phyloP scores from a whole-genome alignment of 2,888 invertebrate genomes.

The Synanthedon myopaeformis region DNA sequence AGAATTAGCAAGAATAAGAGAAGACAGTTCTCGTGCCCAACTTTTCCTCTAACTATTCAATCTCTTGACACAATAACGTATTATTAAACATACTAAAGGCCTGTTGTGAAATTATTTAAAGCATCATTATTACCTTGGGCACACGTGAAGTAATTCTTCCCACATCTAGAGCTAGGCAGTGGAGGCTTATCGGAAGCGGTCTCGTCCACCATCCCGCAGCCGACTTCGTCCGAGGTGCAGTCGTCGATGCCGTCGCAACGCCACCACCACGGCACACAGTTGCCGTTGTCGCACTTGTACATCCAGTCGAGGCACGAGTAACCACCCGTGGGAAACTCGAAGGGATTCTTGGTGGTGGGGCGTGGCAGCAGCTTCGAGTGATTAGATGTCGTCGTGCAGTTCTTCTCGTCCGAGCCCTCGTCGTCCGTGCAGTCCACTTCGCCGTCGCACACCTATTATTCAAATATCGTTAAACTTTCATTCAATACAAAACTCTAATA shows the following conservation, averaged over 20 bases:
- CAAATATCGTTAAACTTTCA: too few species aligned
- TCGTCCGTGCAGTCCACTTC: conserved; percentile 78
- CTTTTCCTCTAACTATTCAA: too few species aligned
- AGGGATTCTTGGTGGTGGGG: conserved; percentile 13
- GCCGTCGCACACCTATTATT: conserved; percentile 72
- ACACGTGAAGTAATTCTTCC: conserved; percentile 59
- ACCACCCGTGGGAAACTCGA: conserved; percentile 40
- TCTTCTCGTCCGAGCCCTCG: conserved; percentile 76
- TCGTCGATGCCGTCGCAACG: conserved; percentile 82
- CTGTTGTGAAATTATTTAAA: not conserved
- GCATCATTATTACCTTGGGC: conserved; percentile 33
- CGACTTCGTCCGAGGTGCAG: conserved; percentile 80
- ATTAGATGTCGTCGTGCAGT: conserved; percentile 63
- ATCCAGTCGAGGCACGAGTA: conserved; percentile 79
- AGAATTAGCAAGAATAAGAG: too few species aligned
- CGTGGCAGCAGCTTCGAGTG: conserved; percentile 39
- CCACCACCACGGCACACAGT: conserved; percentile 85
- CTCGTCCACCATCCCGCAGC: conserved; percentile 53
- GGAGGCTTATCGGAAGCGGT: conserved; percentile 24
- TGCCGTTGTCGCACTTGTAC: conserved; percentile 78
- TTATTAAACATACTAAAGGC: too few species aligned
- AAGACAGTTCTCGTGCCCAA: too few species aligned
- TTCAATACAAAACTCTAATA: too few species aligned
- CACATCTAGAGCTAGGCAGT: conserved; percentile 28
- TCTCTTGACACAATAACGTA: too few species aligned